Conservation (phyloP, 2,888 invertebrate genomes). For the Rotaria socialis region DNA sequence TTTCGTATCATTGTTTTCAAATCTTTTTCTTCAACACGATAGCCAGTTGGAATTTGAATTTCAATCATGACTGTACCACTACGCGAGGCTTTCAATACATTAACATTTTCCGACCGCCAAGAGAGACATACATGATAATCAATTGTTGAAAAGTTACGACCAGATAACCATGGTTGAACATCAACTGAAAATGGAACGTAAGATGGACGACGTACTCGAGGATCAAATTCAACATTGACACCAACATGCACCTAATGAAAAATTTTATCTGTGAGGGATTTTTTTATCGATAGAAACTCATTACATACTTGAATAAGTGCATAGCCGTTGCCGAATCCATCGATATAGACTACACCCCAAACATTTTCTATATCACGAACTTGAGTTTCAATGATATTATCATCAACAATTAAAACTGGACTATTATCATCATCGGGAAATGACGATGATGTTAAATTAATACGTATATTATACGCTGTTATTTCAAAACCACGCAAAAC, state of each 20-base stretch:
- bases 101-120: conserved; percentile 39
- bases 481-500: conserved; percentile 40
- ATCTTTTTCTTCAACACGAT: conserved; percentile 44
- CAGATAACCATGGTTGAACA: conserved; percentile 73
- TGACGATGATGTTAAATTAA: conserved; percentile 47
- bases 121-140: conserved; percentile 42
- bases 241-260: conserved; percentile 54
- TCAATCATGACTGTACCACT: conserved; percentile 40
- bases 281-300: too few species aligned
- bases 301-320: conserved; percentile 72
- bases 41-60: conserved; percentile 46
- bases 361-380: conserved; percentile 67
- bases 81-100: conserved; percentile 34
- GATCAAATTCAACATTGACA: conserved; percentile 62
- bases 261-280: neutral
- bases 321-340: conserved; percentile 85
- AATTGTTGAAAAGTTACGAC: conserved; percentile 84
- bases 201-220: conserved; percentile 76
- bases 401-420: conserved; percentile 35
- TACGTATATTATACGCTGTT: conserved; percentile 41
- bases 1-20: conserved; percentile 29
- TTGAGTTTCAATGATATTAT: conserved; percentile 43
- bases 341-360: conserved; percentile 87
- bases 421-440: conserved; percentile 31
- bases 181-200: conserved; percentile 73